Evolutionary conservation across 1,140 invertebrate genomes (phyloP), one percentile per base, ranked within the genome.

Genomic region (Calliphora vicina): DNA sequence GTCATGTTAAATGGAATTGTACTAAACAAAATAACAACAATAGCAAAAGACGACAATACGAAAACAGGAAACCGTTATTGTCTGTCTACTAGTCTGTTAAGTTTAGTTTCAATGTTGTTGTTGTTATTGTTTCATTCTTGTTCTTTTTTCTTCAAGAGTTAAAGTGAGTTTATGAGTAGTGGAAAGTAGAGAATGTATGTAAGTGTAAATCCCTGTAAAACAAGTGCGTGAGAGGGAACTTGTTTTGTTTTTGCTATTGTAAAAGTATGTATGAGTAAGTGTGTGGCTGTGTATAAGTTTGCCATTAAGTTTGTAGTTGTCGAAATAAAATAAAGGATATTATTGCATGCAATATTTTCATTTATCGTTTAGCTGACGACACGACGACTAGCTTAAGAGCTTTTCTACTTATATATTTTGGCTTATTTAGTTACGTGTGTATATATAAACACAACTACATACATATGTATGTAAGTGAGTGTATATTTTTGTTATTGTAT

Each of bases 1-100:
- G 61, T 20, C 20, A 2, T 67, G 61, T 67, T 67, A 67, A 67
- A 23, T 9, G 9, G 15, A 57, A n/a, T n/a, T n/a, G 15, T 57
- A 57, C 13, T n/a, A 57, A 57, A 57, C 1, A 17, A 57, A 57
- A 57, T n/a, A 57, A 17, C 50, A 57, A 17, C 50, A 57, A n/a
- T n/a, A n/a, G n/a, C n/a, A n/a, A n/a, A n/a, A n/a, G n/a, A n/a
- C n/a, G n/a, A 57, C 6, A n/a, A 57, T n/a, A 43, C 35, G 2
- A 45, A 67, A 45, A 78, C 74, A 78, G 74, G 74, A 78, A 43
- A 78, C n/a, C n/a, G n/a, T 78, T 45, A 78, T 25, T 78, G 74
- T 78, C 74, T 78, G 74, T n/a, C 29, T 76, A 35, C 27, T 29
- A n/a, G 29, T 78, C 42, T 78, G 74, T 43, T 45, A 25, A 23